phyloP scores from a whole-genome alignment of 2,113 vertebrate species.

The Archocentrus centrarchus region DNA sequence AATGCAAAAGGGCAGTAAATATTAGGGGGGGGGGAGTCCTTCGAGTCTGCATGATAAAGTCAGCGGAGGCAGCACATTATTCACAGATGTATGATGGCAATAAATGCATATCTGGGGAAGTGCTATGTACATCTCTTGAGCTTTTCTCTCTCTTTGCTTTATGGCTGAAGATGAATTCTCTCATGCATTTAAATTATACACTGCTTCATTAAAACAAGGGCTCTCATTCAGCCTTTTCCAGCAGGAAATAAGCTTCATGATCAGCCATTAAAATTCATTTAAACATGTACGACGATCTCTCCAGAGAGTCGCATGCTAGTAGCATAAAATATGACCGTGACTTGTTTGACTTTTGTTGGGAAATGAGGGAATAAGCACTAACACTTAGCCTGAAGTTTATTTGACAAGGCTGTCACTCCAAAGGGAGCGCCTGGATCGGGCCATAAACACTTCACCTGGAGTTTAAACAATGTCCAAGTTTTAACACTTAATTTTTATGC shows the following conservation, averaged over 20 bases:
- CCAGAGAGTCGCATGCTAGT: conserved; percentile 21
- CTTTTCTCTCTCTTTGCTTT: conserved; percentile 33
- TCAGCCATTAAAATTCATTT: conserved; percentile 52
- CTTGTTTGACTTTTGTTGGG: conserved; percentile 54
- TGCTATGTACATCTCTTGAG: conserved; percentile 37
- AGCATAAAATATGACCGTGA: conserved; percentile 27
- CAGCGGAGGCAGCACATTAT: conserved; percentile 41
- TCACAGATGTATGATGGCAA: conserved; percentile 31
- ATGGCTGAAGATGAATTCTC: conserved; percentile 39
- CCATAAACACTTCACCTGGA: conserved; percentile 61
- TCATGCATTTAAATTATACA: conserved; percentile 46
- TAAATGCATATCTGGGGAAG: conserved; percentile 34
- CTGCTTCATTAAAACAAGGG: conserved; percentile 47
- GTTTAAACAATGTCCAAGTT: conserved; percentile 45
- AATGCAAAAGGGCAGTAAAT: conserved; percentile 41
- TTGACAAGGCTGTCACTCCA: conserved; percentile 69
- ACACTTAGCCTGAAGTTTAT: conserved; percentile 68
- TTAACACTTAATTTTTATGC: conserved; percentile 25
- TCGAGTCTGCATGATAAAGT: conserved; percentile 9
- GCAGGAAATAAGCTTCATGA: conserved; percentile 40
- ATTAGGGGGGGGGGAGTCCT: conserved; percentile 4
- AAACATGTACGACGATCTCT: conserved; percentile 22
- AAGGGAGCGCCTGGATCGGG: conserved; percentile 28
- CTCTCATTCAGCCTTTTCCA: conserved; percentile 23
- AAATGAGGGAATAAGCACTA: conserved; percentile 39